Evolutionary conservation across 2,113 vertebrate genomes (phyloP).

Genomic region (Synchiropus splendidus): DNA sequence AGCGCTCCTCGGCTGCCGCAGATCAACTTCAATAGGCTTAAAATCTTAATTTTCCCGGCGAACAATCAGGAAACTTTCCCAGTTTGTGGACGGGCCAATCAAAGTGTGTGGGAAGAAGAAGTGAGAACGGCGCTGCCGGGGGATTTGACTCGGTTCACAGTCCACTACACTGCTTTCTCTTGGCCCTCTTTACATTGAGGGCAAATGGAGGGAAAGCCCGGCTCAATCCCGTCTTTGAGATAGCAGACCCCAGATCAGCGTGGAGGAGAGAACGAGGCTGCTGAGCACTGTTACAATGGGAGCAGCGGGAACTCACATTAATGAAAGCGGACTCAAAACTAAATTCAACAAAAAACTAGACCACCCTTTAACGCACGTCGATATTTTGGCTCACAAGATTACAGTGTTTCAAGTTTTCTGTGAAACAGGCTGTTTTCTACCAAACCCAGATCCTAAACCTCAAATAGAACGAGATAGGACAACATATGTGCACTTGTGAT

Average conservation of each 20-base stretch:
- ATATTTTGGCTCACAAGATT: no score
- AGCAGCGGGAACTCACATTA: no score
- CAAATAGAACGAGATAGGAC: no score
- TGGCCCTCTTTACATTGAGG: constrained; percentile 57
- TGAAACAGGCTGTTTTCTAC: no score
- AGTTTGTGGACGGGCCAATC: constrained; percentile 59
- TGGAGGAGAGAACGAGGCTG: no score
- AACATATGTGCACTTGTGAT: no score
- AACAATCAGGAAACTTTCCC: constrained; percentile 69
- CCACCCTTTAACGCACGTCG: no score
- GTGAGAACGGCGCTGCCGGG: constrained; percentile 36
- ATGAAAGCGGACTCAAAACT: no score
- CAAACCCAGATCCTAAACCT: no score
- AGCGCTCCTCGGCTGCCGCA: constrained; percentile 61
- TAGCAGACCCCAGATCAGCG: constrained; percentile 42
- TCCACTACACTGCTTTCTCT: constrained; percentile 68
- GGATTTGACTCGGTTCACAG: constrained; percentile 76
- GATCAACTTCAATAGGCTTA: constrained; percentile 74
- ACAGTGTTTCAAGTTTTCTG: no score
- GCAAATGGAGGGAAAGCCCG: constrained; percentile 53
- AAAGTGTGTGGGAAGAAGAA: constrained; percentile 59
- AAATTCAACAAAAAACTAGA: no score
- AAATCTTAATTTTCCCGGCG: constrained; percentile 68
- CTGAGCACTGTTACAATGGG: background rate
- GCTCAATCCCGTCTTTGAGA: constrained; percentile 56